Evolutionary conservation across 2,797 vertebrate species (phyloP), one percentile per base, ranked within the genome.

Genomic region (Melanotaenia nigrans): DNA sequence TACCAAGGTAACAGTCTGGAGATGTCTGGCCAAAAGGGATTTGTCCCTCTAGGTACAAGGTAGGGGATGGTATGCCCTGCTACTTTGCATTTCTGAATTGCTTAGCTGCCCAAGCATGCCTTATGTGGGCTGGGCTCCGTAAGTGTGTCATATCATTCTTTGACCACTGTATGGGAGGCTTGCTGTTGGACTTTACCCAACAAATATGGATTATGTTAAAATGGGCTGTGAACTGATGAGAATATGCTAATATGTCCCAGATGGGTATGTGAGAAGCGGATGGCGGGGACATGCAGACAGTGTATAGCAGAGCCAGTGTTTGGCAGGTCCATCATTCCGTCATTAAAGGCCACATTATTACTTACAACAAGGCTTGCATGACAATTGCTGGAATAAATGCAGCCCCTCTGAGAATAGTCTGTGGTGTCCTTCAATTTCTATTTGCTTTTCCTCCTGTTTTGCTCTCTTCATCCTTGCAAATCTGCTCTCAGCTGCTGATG

Each of bases 341-440:
- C 97, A 99, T 99, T 99, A 99, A 98, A 99, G 97, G 97, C 96
- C 97, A 99, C 96, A 99, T 99, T 98, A 99, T 99, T 98, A 99
- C 97, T 96, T 95, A 96, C 95, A 96, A 96, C 96, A 93, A 91
- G 87, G 91, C 96, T 97, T 97, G 97, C 97, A 99, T 99, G 96
- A 97, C 95, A 98, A 99, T 98, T 94, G 93, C 93, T 88, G 86
- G 88, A 90, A 94, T 89, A 95, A 95, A 94, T 91, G 91, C 89
- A 80, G 92, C 87, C 91, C 95, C 92, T 78, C 88, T 69, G 93
- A 95, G 94, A 92, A 86, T 88, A 87, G 92, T 91, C 88, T 79
- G 78, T 85, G 77, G 90, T 93, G 91, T 94, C 93, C 94, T 94
- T 94, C 92, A 89, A 14, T 85, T 85, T 77, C 73, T 87, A 82